Evolutionary conservation across 2,888 invertebrate species (phyloP).

Genomic region (Orchesellides sinensis): DNA sequence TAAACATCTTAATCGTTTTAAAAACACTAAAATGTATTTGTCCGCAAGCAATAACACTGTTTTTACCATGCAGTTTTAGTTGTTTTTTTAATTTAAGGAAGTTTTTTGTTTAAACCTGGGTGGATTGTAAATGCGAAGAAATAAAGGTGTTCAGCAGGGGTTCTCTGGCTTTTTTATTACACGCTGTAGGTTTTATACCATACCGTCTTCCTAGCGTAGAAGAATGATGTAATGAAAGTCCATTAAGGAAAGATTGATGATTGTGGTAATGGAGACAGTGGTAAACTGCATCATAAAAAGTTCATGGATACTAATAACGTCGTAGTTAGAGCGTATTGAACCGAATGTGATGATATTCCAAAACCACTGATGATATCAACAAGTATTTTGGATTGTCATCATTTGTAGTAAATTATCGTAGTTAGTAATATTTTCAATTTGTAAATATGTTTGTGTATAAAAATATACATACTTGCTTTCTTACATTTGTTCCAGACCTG

Average conservation of each 20-base stretch:
- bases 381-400: too few species aligned
- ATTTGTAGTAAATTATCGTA: too few species aligned
- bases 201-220: not conserved
- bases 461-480: too few species aligned
- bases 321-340: not conserved
- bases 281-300: constrained; percentile 12
- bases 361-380: not conserved
- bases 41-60: constrained; percentile 41
- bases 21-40: constrained; percentile 48
- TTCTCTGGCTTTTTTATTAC: constrained; percentile 5
- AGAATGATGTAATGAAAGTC: constrained; percentile 43
- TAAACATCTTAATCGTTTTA: constrained; percentile 57
- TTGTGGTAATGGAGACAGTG: constrained; percentile 43
- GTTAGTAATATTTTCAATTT: too few species aligned
- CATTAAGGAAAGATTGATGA: constrained; percentile 51
- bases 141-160: constrained; percentile 44
- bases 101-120: constrained; percentile 7
- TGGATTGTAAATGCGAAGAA: constrained; percentile 35
- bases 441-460: too few species aligned
- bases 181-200: not conserved
- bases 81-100: constrained; percentile 14
- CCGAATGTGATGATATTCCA: not conserved
- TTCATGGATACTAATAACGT: not conserved
- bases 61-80: not conserved
- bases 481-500: too few species aligned